phyloP scores from a whole-genome alignment of 2,797 vertebrate genomes.

The Coreius guichenoti region DNA sequence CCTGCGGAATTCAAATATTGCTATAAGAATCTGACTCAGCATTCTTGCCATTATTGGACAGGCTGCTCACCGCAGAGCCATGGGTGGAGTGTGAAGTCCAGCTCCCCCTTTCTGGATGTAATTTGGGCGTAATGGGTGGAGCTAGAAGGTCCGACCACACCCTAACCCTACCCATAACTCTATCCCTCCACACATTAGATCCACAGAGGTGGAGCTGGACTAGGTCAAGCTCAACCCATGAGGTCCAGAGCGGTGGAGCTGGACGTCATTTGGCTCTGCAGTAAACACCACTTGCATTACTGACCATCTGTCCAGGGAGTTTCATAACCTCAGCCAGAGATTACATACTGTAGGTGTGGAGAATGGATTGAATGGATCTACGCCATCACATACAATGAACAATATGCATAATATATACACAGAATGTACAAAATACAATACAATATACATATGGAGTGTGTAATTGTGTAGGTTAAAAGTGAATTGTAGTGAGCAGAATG shows the following conservation, averaged over 20 bases:
- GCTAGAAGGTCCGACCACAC: background rate
- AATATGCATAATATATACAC: background rate
- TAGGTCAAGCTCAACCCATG: background rate
- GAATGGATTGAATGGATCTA: background rate
- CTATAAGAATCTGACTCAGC: background rate
- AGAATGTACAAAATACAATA: background rate
- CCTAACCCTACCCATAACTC: background rate
- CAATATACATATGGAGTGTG: background rate
- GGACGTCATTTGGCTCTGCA: background rate
- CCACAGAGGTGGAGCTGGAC: background rate
- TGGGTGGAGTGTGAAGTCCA: too few relatives aligned
- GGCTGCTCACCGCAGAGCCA: too few relatives aligned
- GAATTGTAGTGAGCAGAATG: background rate
- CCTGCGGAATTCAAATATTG: constrained; percentile 72
- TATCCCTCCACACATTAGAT: background rate
- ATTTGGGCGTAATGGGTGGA: background rate
- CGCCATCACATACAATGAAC: background rate
- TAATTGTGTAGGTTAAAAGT: background rate
- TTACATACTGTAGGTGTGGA: background rate
- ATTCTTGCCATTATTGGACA: background rate
- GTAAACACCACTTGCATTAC: background rate
- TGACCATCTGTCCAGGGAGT: background rate
- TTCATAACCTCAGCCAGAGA: background rate
- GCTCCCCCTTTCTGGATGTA: too few relatives aligned
- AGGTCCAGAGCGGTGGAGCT: background rate